Conservation (phyloP, 2,797 vertebrate species). For the Pyrocephalus nanus region DNA sequence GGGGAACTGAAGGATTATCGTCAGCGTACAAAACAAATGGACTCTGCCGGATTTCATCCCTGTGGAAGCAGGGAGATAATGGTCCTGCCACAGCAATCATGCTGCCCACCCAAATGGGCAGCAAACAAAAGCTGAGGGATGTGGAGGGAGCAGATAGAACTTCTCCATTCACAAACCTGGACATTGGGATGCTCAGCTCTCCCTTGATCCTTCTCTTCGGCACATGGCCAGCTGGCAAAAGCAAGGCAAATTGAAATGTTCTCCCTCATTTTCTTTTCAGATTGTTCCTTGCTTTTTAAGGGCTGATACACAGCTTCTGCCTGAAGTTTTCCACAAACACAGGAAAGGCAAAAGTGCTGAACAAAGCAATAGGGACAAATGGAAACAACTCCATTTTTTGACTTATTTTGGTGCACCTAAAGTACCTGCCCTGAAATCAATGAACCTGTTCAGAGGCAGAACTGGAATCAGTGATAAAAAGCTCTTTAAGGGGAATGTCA, state of each 20-base stretch:
- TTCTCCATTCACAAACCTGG: neutral
- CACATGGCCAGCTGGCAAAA: slow-evolving; percentile 6
- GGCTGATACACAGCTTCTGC: neutral
- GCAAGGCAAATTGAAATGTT: slow-evolving; percentile 18
- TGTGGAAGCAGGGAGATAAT: slow-evolving; percentile 17
- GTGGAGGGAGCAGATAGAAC: neutral
- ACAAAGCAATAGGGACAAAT: neutral
- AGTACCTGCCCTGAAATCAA: neutral
- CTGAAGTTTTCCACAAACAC: neutral
- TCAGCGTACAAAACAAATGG: slow-evolving; percentile 1
- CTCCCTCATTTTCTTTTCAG: neutral
- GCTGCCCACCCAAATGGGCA: neutral
- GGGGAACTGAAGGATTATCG: neutral
- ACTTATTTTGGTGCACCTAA: neutral
- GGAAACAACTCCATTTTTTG: neutral
- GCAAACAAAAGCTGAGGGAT: neutral
- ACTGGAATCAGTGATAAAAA: neutral
- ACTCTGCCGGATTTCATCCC: neutral
- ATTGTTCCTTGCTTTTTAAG: neutral
- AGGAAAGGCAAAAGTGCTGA: neutral
- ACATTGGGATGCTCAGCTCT: fast-evolving
- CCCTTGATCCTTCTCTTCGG: neutral
- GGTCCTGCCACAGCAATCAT: neutral
- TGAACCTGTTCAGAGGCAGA: neutral
- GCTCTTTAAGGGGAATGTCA: neutral